Percentiles rank a stretch among this genome's conserved stretches.
Evolutionary conservation across 2,113 vertebrate species (phyloP).

Genomic region (Dipodomys merriami): DNA sequence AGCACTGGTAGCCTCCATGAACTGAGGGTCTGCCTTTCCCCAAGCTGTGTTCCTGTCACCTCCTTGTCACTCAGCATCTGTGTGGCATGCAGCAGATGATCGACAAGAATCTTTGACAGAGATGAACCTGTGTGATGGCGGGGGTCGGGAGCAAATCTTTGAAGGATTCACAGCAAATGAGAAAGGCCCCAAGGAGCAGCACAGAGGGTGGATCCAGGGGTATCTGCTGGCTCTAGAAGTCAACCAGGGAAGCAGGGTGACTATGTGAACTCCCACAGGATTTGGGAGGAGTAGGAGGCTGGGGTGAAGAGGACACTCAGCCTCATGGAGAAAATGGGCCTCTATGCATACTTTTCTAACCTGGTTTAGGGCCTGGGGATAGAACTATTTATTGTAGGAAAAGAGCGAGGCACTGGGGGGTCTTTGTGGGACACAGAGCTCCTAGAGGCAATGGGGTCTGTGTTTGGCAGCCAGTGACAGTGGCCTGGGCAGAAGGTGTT

Average conservation of each 20-base stretch:
- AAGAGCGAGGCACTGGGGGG: neutral
- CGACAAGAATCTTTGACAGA: neutral
- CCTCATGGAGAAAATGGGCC: neutral
- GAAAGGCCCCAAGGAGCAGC: neutral
- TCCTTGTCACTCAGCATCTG: neutral
- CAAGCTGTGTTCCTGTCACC: neutral
- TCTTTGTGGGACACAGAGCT: neutral
- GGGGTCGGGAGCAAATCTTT: neutral
- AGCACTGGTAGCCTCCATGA: neutral
- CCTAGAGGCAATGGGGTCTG: neutral
- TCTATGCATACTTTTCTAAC: neutral
- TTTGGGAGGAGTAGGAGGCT: neutral
- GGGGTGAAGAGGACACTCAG: neutral
- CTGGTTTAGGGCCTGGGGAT: neutral
- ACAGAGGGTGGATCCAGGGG: neutral
- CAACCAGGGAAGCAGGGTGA: neutral
- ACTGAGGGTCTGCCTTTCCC: neutral
- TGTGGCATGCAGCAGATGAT: neutral
- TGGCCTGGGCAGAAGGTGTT: neutral
- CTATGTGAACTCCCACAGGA: neutral
- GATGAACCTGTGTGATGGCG: neutral
- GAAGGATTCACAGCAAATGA: conserved; percentile 12
- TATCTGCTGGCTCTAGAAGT: rapidly evolving
- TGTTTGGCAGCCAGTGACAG: rapidly evolving
- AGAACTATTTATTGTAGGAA: neutral